These are phyloP conservation scores for Dioctria rufipes DNA, from an alignment of 2,888 invertebrate species.

Conservation along the genomic window DNA sequence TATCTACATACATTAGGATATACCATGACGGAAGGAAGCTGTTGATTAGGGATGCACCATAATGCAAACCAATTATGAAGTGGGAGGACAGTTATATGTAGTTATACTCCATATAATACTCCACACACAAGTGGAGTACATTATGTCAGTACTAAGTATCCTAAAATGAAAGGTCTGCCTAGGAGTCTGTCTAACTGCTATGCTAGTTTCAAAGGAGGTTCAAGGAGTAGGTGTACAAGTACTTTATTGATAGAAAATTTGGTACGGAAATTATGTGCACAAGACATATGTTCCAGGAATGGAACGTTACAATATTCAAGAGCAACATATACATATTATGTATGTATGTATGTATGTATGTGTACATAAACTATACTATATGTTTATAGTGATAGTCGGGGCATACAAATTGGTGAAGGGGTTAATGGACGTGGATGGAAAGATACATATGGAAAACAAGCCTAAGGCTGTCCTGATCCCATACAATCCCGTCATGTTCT, in stretches of 20 bases:
- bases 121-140: background rate
- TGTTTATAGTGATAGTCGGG: background rate
- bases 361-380: background rate
- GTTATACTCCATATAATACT: slow-evolving; percentile 6
- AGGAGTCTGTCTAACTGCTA: background rate
- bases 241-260: slow-evolving; percentile 49
- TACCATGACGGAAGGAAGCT: background rate
- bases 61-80: slow-evolving; percentile 47
- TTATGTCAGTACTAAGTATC: background rate
- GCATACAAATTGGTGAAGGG: background rate
- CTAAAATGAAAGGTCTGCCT: background rate
- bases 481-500: slow-evolving; percentile 30
- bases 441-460: slow-evolving; percentile 1
- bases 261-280: slow-evolving; percentile 38
- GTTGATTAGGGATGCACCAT: slow-evolving; percentile 42
- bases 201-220: background rate
- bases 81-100: slow-evolving; percentile 26
- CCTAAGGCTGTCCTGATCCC: slow-evolving; percentile 26
- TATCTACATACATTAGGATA: too few relatives aligned
- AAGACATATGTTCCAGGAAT: background rate
- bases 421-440: background rate
- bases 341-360: background rate
- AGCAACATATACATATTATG: background rate
- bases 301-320: background rate
- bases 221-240: slow-evolving; percentile 17